Conservation (phyloP, 2,797 vertebrate genomes). For the Enteromius unitaeniatus region DNA sequence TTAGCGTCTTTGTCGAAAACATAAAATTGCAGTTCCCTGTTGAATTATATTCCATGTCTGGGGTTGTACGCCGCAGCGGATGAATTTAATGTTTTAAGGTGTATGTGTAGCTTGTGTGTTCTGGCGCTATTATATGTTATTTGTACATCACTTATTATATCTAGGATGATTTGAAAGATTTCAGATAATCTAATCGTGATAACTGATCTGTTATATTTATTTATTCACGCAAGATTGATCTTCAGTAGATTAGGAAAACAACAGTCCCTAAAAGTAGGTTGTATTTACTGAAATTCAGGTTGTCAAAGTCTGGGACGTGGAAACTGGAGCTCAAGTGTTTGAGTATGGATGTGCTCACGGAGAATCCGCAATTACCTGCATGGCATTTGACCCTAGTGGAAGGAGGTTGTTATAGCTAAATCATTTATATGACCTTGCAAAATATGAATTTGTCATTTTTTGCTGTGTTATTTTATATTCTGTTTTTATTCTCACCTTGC, state of each 20-base stretch:
- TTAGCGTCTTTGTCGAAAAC: no score
- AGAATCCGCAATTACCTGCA: slow-evolving; percentile 74
- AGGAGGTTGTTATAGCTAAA: slow-evolving; percentile 70
- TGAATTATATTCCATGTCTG: no score
- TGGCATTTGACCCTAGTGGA: slow-evolving; percentile 78
- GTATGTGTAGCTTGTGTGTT: no score
- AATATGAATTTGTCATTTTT: no score
- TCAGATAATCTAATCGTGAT: no score
- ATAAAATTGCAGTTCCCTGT: no score
- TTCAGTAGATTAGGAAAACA: not conserved
- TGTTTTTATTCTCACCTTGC: not conserved
- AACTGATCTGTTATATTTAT: not conserved
- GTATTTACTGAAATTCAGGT: slow-evolving; percentile 64
- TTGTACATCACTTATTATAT: no score
- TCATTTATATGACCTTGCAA: not conserved
- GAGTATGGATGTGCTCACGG: slow-evolving; percentile 75
- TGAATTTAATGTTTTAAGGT: no score
- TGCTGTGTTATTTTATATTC: not conserved
- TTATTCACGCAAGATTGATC: no score
- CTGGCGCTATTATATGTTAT: no score
- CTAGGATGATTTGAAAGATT: no score
- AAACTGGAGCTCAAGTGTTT: slow-evolving; percentile 76
- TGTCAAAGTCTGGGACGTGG: slow-evolving; percentile 81
- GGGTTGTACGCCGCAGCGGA: no score
- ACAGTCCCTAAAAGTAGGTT: not conserved